phyloP scores from a whole-genome alignment of 2,797 vertebrate species.

The Kryptopterus vitreolus region DNA sequence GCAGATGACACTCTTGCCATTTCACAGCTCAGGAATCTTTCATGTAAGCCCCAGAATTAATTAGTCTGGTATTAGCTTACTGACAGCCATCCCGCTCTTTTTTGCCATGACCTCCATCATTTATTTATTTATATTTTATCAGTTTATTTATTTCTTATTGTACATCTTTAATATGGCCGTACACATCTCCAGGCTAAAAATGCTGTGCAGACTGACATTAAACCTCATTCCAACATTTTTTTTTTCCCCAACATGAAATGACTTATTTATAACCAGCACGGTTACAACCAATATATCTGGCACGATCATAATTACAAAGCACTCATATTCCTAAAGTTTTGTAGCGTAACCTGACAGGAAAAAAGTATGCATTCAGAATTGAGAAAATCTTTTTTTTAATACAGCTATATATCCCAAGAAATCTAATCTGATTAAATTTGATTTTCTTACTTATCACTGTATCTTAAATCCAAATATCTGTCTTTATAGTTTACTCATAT shows the following conservation, averaged over 20 bases:
- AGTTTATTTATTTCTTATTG: not conserved
- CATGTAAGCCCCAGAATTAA: constrained; percentile 49
- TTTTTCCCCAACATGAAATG: too few relatives aligned
- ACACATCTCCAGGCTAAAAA: constrained; percentile 47
- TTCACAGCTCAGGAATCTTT: constrained; percentile 38
- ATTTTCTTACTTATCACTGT: too few relatives aligned
- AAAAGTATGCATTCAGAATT: not conserved
- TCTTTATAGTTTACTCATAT: not conserved
- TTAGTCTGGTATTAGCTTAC: constrained; percentile 42
- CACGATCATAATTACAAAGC: not conserved
- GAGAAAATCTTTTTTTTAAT: not conserved
- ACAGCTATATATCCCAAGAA: too few relatives aligned
- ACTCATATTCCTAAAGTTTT: not conserved
- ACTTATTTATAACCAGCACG: not conserved
- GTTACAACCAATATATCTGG: not conserved
- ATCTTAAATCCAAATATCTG: too few relatives aligned
- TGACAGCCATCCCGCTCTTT: constrained; percentile 36
- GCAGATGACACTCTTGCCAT: constrained; percentile 38
- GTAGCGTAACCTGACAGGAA: not conserved
- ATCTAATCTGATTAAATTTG: too few relatives aligned
- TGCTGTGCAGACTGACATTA: constrained; percentile 44
- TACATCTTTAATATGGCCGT: constrained; percentile 48
- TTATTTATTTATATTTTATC: constrained; percentile 36
- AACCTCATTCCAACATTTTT: constrained; percentile 13
- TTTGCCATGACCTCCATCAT: constrained; percentile 18